phyloP scores from a whole-genome alignment of 2,113 vertebrate genomes.

The Cyphotilapia sp. region DNA sequence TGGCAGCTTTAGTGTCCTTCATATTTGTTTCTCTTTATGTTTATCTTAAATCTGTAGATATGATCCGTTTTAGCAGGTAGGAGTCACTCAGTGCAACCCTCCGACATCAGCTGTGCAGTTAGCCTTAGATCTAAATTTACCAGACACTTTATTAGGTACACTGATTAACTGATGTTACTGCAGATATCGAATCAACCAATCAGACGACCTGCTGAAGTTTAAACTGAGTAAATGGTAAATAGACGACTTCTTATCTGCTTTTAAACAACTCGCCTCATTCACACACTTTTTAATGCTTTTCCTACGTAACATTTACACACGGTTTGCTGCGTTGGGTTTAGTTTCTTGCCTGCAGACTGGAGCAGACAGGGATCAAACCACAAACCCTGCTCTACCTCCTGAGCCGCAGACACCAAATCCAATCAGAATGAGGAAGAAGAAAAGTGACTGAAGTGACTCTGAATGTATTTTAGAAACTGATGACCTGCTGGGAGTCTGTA shows the following conservation, averaged over 20 bases:
- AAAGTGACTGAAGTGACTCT: background rate
- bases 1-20: background rate
- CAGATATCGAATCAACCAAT: background rate
- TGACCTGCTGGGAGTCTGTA: background rate
- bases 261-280: background rate
- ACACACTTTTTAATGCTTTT: background rate
- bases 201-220: background rate
- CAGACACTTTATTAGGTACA: background rate
- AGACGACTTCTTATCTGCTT: fast-evolving
- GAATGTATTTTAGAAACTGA: background rate
- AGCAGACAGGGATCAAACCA: background rate
- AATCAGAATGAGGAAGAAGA: background rate
- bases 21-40: background rate
- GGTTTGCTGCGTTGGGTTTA: background rate
- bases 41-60: background rate
- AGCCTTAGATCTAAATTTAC: background rate
- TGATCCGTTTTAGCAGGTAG: background rate
- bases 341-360: background rate
- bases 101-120: background rate
- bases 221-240: background rate
- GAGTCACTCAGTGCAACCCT: background rate
- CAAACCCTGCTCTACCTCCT: background rate
- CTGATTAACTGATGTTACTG: background rate
- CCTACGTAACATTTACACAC: background rate
- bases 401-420: background rate